phyloP scores from a whole-genome alignment of 2,888 invertebrate genomes.

The Mycalesis mineus region DNA sequence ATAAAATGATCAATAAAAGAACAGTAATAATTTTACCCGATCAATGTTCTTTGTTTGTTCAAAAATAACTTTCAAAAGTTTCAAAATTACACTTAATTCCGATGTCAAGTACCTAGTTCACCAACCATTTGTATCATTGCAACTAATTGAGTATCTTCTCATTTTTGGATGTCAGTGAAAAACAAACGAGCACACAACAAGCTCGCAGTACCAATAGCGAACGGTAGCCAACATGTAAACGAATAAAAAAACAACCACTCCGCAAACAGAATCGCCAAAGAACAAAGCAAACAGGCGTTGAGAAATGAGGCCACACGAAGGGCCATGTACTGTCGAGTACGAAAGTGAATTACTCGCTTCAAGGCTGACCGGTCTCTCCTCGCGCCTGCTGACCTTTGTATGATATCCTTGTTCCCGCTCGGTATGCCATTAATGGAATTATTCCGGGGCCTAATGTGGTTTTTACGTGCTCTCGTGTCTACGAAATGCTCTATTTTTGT shows the following conservation, averaged over 20 bases:
- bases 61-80: no score
- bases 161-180: not conserved
- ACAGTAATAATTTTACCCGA: no score
- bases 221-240: constrained; percentile 12
- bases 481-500: not conserved
- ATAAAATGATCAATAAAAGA: no score
- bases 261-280: constrained; percentile 33
- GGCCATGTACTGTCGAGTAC: constrained; percentile 60
- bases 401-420: constrained; percentile 70
- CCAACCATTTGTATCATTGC: no score
- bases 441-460: constrained; percentile 4
- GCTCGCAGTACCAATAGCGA: not conserved
- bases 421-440: constrained; percentile 40
- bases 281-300: constrained; percentile 59
- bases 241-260: constrained; percentile 20
- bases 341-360: constrained; percentile 71
- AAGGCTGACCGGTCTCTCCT: constrained; percentile 76
- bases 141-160: no score
- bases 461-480: not conserved
- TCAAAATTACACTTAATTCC: no score
- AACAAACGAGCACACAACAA: not conserved
- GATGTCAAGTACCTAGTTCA: no score
- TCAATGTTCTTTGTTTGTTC: no score
- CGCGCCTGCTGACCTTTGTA: constrained; percentile 73
- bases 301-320: constrained; percentile 72